phyloP scores from a whole-genome alignment of 2,797 vertebrate species.

The Gymnothorax javanicus region DNA sequence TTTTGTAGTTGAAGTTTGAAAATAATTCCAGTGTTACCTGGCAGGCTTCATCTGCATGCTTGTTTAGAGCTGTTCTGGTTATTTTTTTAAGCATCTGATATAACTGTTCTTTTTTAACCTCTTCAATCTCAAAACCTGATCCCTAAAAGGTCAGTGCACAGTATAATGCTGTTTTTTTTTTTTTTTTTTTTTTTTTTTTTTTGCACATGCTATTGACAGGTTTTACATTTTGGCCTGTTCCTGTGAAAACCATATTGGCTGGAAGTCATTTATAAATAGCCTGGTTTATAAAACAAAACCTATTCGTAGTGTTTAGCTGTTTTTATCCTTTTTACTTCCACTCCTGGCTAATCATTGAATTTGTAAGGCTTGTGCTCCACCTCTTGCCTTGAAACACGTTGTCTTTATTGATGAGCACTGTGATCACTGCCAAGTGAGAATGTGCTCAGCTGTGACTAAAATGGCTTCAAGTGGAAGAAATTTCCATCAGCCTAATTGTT shows the following conservation, averaged over 20 bases:
- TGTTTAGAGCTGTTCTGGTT: too few species aligned
- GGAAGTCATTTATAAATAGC: slow-evolving; percentile 36
- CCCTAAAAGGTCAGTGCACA: too few species aligned
- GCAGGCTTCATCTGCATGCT: too few species aligned
- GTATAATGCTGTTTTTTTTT: too few species aligned
- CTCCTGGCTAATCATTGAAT: slow-evolving; percentile 24
- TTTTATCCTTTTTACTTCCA: neutral
- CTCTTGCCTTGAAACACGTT: slow-evolving; percentile 30
- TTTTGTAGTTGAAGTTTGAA: too few species aligned
- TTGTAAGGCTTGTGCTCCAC: slow-evolving; percentile 35
- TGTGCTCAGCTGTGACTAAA: neutral
- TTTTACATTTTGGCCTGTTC: slow-evolving; percentile 35
- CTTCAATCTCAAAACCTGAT: too few species aligned
- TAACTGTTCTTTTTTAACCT: too few species aligned
- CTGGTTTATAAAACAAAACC: slow-evolving; percentile 41
- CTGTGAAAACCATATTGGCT: slow-evolving; percentile 44
- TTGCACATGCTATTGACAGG: slow-evolving; percentile 33
- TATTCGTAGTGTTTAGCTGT: slow-evolving; percentile 14
- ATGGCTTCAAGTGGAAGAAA: neutral
- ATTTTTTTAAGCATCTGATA: too few species aligned
- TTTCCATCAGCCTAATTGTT: neutral
- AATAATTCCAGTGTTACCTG: too few species aligned
- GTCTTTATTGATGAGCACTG: slow-evolving; percentile 16
- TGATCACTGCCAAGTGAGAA: slow-evolving; percentile 18
- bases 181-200: slow-evolving; percentile 40